phyloP scores from a whole-genome alignment of 1,140 invertebrate species.

The Chrysoperla carnea region DNA sequence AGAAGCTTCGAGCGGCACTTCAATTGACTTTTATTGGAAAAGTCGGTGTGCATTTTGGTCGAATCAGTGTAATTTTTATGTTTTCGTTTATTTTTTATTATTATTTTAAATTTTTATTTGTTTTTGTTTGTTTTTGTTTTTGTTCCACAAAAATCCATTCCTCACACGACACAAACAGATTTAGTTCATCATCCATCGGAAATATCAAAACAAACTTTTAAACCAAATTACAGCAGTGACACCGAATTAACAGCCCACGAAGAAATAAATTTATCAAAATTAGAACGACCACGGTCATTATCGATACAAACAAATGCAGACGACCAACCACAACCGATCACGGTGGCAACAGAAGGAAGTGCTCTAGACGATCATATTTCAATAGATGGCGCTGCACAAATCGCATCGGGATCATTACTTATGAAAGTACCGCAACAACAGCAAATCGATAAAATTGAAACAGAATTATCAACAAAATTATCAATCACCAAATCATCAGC shows the following conservation, averaged over 20 bases:
- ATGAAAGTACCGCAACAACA: not conserved
- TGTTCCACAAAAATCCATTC: conserved; percentile 9
- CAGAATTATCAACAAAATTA: conserved; percentile 1
- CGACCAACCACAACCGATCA: conserved; percentile 11
- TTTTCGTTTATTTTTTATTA: conserved; percentile 3
- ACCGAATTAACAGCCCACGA: too few species aligned
- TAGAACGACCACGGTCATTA: conserved; percentile 29
- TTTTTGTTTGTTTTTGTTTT: conserved; percentile 13
- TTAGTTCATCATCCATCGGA: not conserved
- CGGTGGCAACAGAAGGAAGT: conserved; percentile 11
- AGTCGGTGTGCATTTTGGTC: too few species aligned
- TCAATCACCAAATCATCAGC: too few species aligned
- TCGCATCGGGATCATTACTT: not conserved
- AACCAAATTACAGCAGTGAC: not conserved
- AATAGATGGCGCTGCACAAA: conserved; percentile 12
- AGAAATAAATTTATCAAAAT: conserved; percentile 14
- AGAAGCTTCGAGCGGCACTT: too few species aligned
- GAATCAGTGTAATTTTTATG: conserved; percentile 2
- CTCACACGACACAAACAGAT: not conserved
- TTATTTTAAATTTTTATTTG: conserved; percentile 6
- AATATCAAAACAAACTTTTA: not conserved
- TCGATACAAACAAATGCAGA: conserved; percentile 25
- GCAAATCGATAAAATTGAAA: conserved; percentile 3
- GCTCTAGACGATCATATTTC: conserved; percentile 21
- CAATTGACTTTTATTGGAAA: too few species aligned